phyloP scores from a whole-genome alignment of 2,797 vertebrate species.

The Leptoclinus maculatus region DNA sequence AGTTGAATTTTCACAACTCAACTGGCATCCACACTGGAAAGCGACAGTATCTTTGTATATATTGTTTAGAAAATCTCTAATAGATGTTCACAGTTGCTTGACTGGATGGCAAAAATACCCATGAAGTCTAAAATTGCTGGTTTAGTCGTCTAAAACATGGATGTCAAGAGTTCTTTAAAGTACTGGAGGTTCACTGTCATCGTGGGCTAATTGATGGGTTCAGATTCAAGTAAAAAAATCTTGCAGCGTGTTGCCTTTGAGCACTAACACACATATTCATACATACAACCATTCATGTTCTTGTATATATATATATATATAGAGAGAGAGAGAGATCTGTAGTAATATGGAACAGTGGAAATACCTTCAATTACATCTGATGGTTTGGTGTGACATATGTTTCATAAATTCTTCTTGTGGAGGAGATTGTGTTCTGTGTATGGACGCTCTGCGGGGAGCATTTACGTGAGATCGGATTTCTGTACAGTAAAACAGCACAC shows the following conservation, averaged over 20 bases:
- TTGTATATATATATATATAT: conserved; percentile 51
- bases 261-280: conserved; percentile 75
- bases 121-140: conserved; percentile 86
- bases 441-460: conserved; percentile 56
- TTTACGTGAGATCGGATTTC: conserved; percentile 68
- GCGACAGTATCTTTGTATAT: conserved; percentile 74
- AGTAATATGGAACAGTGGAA: conserved; percentile 73
- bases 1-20: conserved; percentile 72
- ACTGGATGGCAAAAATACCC: conserved; percentile 78
- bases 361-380: conserved; percentile 73
- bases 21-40: conserved; percentile 68
- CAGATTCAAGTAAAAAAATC: conserved; percentile 63
- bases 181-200: conserved; percentile 67
- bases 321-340: conserved; percentile 67
- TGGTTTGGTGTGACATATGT: conserved; percentile 50
- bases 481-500: conserved; percentile 84
- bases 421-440: conserved; percentile 62
- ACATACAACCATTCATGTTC: conserved; percentile 75
- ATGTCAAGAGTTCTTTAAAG: conserved; percentile 73
- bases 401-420: conserved; percentile 63
- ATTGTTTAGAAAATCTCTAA: conserved; percentile 78
- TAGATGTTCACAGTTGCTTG: conserved; percentile 83
- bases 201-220: conserved; percentile 60
- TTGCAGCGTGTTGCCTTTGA: conserved; percentile 71
- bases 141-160: conserved; percentile 81